These are phyloP conservation scores for Scaptomyza flava DNA, from an alignment of 2,888 invertebrate genomes.

Conservation along the genomic window DNA sequence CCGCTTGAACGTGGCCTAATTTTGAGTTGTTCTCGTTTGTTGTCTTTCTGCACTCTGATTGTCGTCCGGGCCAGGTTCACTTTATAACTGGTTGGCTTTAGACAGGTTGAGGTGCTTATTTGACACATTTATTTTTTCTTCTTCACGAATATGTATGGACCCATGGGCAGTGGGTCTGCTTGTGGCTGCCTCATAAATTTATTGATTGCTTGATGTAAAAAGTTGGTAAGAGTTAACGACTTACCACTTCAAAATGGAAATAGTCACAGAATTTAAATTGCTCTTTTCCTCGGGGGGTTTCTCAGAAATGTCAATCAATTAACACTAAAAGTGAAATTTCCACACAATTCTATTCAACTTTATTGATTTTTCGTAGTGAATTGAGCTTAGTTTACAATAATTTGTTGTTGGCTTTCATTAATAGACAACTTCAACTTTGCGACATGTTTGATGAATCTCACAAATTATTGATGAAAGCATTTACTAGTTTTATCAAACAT, in stretches of 20 bases:
- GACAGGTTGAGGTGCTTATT: conserved; percentile 29
- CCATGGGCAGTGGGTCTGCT: background rate
- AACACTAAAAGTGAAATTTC: too few species aligned
- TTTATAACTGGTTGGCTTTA: conserved; percentile 41
- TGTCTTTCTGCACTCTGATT: conserved; percentile 29
- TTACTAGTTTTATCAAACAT: background rate
- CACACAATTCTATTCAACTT: too few species aligned
- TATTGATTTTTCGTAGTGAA: too few species aligned
- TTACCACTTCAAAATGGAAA: background rate
- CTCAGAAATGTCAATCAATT: too few species aligned
- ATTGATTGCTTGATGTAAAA: conserved; percentile 10
- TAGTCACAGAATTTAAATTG: background rate
- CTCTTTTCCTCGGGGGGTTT: too few species aligned
- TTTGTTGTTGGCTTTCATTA: background rate
- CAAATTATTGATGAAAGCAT: background rate
- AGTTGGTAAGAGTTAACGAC: background rate
- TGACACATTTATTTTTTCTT: background rate
- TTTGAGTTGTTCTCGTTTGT: conserved; percentile 36
- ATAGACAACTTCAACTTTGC: background rate
- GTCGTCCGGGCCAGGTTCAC: conserved; percentile 25
- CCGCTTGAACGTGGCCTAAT: conserved; percentile 61
- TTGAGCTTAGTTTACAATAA: too few species aligned
- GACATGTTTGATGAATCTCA: background rate
- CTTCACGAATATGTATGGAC: background rate
- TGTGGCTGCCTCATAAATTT: background rate